Evolutionary conservation across 2,797 vertebrate genomes (phyloP).

Genomic region (Phoxinus dragarum): DNA sequence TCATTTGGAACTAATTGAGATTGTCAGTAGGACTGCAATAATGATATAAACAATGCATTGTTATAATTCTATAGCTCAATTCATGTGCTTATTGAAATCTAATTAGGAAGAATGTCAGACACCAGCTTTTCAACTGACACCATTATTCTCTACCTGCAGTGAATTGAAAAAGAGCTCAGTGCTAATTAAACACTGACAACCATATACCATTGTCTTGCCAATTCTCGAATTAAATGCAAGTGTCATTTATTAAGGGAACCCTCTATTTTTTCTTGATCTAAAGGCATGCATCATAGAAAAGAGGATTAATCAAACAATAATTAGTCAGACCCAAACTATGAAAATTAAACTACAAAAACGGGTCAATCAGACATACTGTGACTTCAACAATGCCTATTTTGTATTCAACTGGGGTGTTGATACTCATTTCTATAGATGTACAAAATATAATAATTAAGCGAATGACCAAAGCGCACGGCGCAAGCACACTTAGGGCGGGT

Average conservation of each 20-base stretch:
- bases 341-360: not conserved
- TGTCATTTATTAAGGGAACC: not conserved
- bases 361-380: not conserved
- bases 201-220: not conserved
- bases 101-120: constrained; percentile 32
- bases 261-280: not conserved
- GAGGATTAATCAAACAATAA: not conserved
- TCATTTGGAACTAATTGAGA: constrained; percentile 26
- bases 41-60: not conserved
- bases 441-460: too few species aligned
- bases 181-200: not conserved
- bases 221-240: not conserved
- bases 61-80: constrained; percentile 13
- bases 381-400: not conserved
- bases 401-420: not conserved
- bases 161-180: constrained; percentile 6
- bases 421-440: not conserved
- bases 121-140: not conserved
- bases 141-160: not conserved
- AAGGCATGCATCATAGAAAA: not conserved
- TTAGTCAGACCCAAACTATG: not conserved
- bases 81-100: not conserved
- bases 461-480: too few species aligned
- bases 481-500: too few species aligned
- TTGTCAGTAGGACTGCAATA: not conserved